Evolutionary conservation across 2,113 vertebrate genomes (phyloP).

Genomic region (Puma concolor): DNA sequence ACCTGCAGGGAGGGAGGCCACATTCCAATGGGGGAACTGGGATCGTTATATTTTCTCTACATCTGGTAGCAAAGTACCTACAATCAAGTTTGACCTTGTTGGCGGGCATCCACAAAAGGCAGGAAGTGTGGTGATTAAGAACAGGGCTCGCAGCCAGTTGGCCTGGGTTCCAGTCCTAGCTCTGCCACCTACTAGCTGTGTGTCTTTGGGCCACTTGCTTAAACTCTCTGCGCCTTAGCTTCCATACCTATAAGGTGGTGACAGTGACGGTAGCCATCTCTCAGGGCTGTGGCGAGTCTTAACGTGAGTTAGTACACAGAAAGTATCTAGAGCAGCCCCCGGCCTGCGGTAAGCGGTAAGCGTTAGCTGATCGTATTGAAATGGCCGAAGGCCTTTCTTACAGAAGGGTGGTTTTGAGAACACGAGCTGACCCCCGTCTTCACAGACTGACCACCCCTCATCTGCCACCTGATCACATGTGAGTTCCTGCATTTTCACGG

Average conservation of each 20-base stretch:
- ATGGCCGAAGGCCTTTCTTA: not conserved
- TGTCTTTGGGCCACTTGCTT: not conserved
- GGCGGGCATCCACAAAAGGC: not conserved
- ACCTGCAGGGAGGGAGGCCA: not conserved
- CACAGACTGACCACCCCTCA: not conserved
- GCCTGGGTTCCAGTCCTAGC: not conserved
- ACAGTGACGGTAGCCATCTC: not conserved
- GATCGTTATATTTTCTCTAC: not conserved
- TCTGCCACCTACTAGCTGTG: not conserved
- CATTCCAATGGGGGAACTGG: not conserved
- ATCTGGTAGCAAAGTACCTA: not conserved
- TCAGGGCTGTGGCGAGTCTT: not conserved
- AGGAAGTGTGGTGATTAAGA: not conserved
- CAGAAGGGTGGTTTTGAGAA: not conserved
- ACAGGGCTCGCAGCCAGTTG: not conserved
- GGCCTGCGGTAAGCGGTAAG: too few species aligned
- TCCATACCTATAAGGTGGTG: not conserved
- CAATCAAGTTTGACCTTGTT: not conserved
- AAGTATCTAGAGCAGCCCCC: not conserved
- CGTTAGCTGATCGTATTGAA: not conserved
- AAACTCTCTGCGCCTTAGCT: not conserved
- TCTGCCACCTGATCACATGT: not conserved
- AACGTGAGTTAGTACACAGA: not conserved
- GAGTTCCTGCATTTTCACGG: not conserved
- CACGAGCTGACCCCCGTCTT: not conserved